phyloP scores from a whole-genome alignment of 1,140 invertebrate genomes.

The Riptortus pedestris region DNA sequence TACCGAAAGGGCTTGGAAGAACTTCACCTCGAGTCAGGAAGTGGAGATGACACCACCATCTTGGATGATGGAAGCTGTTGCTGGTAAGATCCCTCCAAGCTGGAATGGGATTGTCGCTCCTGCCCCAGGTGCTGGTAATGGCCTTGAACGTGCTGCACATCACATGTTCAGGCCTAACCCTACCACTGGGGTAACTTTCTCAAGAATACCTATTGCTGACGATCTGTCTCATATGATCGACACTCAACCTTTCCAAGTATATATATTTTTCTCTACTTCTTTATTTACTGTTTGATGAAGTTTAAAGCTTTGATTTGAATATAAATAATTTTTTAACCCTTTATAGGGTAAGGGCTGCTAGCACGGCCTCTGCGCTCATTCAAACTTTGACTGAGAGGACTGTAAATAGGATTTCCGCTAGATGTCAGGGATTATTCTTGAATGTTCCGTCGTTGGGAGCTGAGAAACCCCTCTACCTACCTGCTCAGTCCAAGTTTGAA shows the following conservation, averaged over 20 bases:
- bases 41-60: conserved; percentile 27
- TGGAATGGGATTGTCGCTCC: background rate
- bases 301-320: no score
- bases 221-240: conserved; percentile 26
- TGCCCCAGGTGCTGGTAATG: background rate
- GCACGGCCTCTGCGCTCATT: no score
- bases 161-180: conserved; percentile 22
- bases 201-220: conserved; percentile 21
- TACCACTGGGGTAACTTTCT: conserved; percentile 14
- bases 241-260: conserved; percentile 10
- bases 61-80: conserved; percentile 24
- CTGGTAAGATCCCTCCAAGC: background rate
- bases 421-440: no score
- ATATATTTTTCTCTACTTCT: no score
- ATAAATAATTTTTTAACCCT: no score
- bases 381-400: no score
- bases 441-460: no score
- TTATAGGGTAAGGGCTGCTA: no score
- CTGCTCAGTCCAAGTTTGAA: no score
- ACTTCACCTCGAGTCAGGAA: conserved; percentile 24
- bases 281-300: no score
- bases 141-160: conserved; percentile 12
- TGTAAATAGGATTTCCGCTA: no score
- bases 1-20: conserved; percentile 32
- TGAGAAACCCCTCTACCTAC: no score